These are phyloP conservation scores for Chrysogorgia sp. DNA, from an alignment of 92 coral and sea anemone species.

Conservation along the genomic window DNA sequence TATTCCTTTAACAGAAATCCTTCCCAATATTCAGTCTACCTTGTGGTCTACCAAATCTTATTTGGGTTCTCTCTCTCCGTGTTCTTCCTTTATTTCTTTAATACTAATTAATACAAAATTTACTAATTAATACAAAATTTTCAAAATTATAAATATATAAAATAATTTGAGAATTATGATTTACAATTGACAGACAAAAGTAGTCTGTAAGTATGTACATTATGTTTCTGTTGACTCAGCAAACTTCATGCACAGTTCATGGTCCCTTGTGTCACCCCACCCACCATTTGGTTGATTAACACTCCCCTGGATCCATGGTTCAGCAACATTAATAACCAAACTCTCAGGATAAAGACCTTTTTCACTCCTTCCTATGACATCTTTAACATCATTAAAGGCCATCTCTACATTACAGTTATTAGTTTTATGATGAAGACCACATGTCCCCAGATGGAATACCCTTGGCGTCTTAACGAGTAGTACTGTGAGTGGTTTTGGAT, in stretches of 20 bases:
- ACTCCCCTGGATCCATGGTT: conserved; percentile 16
- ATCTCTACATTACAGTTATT: conserved; percentile 67
- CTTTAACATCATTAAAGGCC: conserved; percentile 58
- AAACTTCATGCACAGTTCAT: conserved; percentile 68
- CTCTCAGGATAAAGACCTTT: conserved; percentile 65
- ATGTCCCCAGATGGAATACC: conserved; percentile 93
- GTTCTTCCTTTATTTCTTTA: too few species aligned
- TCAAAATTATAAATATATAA: too few species aligned
- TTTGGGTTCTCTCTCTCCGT: too few species aligned
- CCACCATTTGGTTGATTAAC: conserved; percentile 90
- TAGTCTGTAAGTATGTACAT: neutral
- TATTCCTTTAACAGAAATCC: too few species aligned
- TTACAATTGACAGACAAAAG: too few species aligned
- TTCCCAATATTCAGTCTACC: too few species aligned
- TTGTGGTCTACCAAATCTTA: too few species aligned
- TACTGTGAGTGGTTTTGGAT: conserved; percentile 59
- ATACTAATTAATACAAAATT: too few species aligned
- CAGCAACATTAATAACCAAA: conserved; percentile 57
- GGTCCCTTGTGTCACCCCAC: conserved; percentile 95
- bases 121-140: too few species aligned
- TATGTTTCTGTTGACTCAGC: conserved; percentile 20
- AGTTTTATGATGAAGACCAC: conserved; percentile 95
- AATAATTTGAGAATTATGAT: too few species aligned
- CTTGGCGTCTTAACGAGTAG: conserved; percentile 80
- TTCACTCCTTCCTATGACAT: conserved; percentile 66